Evolutionary conservation across 2,888 invertebrate genomes (phyloP).

Genomic region (Hybos culiciformis): DNA sequence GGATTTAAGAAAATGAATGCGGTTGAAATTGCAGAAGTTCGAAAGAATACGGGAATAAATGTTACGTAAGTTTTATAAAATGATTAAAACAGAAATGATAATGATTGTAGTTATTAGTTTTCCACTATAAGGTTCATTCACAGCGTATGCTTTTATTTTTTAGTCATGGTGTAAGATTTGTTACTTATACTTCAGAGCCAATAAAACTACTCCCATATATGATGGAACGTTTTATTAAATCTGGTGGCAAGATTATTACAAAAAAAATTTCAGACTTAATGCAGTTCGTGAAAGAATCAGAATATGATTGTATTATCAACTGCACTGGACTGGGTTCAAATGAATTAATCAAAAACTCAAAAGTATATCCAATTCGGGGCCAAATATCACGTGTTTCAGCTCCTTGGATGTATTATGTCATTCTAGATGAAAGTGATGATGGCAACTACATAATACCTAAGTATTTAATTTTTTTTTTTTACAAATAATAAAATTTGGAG

Average conservation of each 20-base stretch:
- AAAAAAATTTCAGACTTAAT: slow-evolving; percentile 42
- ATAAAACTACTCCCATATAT: slow-evolving; percentile 51
- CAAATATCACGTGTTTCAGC: slow-evolving; percentile 58
- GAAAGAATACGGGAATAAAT: slow-evolving; percentile 26
- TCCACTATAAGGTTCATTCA: neutral
- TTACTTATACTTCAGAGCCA: slow-evolving; percentile 55
- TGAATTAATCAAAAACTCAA: slow-evolving; percentile 45
- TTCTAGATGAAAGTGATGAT: slow-evolving; percentile 45
- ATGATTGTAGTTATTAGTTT: neutral
- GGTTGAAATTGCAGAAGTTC: slow-evolving; percentile 29
- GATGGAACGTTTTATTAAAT: slow-evolving; percentile 42
- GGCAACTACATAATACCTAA: slow-evolving; percentile 67
- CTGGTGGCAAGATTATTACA: slow-evolving; percentile 43
- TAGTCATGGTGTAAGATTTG: slow-evolving; percentile 49
- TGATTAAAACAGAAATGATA: neutral
- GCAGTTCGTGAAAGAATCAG: slow-evolving; percentile 29
- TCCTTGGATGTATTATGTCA: slow-evolving; percentile 47
- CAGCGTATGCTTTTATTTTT: slow-evolving; percentile 11
- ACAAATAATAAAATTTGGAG: neutral
- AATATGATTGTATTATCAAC: slow-evolving; percentile 60
- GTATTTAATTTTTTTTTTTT: slow-evolving; percentile 36
- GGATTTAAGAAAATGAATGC: slow-evolving; percentile 31
- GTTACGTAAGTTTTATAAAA: slow-evolving; percentile 29
- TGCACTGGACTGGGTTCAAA: slow-evolving; percentile 57
- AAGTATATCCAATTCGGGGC: slow-evolving; percentile 54